phyloP scores from a whole-genome alignment of 2,113 vertebrate genomes.

The rabbit (Oryctolagus cuniculus) region DNA sequence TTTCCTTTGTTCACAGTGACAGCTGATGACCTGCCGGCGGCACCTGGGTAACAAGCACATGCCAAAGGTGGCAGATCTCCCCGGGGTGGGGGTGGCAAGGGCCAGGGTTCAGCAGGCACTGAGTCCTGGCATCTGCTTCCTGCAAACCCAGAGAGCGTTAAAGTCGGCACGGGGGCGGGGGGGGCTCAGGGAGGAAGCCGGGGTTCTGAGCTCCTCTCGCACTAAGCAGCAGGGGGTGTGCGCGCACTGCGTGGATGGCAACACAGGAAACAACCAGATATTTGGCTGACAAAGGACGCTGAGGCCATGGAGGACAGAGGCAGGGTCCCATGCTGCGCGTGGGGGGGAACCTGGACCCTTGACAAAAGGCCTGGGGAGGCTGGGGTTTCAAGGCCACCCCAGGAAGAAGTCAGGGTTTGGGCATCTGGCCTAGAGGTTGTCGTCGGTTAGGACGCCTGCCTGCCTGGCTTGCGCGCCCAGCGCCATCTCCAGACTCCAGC shows the following conservation, averaged over 20 bases:
- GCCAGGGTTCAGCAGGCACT: fast-evolving
- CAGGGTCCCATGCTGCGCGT: fast-evolving
- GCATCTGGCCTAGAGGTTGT: too few relatives aligned
- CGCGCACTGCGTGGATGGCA: background rate
- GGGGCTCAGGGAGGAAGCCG: background rate
- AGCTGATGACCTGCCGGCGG: background rate
- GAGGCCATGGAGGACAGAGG: background rate
- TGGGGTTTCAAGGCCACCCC: background rate
- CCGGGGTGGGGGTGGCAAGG: background rate
- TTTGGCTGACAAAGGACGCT: background rate
- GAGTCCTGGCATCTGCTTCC: background rate
- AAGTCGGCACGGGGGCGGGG: background rate
- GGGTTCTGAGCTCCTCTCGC: background rate
- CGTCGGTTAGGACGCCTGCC: too few relatives aligned
- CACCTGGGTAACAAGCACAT: background rate
- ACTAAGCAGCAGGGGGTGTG: background rate
- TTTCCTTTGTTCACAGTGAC: slow-evolving; percentile 13
- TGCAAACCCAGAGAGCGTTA: background rate
- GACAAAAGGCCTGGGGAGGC: background rate
- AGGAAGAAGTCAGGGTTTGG: background rate
- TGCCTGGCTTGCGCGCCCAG: too few relatives aligned
- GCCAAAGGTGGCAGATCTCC: background rate
- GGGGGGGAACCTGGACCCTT: background rate
- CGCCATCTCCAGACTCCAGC: too few relatives aligned
- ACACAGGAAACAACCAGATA: background rate